Percentiles rank a stretch among this genome's conserved stretches.
Conservation (phyloP, 2,113 vertebrate genomes). For the Syngnathus typhle region DNA sequence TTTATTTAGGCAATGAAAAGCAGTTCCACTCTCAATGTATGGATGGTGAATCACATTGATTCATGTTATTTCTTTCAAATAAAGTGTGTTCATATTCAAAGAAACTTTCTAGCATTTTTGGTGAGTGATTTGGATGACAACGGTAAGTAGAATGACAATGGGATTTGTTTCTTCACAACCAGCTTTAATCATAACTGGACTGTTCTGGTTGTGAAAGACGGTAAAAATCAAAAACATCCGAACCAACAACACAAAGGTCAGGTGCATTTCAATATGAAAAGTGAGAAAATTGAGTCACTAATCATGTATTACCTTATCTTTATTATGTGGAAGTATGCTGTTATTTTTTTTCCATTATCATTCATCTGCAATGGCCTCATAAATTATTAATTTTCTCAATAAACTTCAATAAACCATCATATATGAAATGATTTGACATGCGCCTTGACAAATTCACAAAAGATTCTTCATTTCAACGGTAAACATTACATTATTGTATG, state of each 20-base stretch:
- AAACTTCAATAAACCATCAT: conserved; percentile 10
- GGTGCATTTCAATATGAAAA: neutral
- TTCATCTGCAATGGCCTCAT: neutral
- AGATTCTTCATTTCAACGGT: neutral
- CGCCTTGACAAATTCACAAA: conserved; percentile 18
- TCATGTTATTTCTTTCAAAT: conserved; percentile 28
- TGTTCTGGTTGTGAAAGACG: too few species aligned
- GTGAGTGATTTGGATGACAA: neutral
- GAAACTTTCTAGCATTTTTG: neutral
- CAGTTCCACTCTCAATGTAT: conserved; percentile 4
- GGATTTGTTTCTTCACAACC: neutral
- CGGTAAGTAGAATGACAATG: too few species aligned
- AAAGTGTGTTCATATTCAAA: conserved; percentile 22
- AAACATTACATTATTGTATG: conserved; percentile 11
- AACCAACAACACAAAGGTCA: neutral
- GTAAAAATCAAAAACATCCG: neutral
- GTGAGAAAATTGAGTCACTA: neutral
- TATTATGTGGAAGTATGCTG: neutral
- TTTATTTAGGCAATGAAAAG: neutral
- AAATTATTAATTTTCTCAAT: conserved; percentile 7
- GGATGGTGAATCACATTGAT: conserved; percentile 33
- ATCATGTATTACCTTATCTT: neutral
- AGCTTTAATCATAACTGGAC: neutral
- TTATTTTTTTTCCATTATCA: neutral
- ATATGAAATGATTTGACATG: conserved; percentile 21